Evolutionary conservation across 92 coral and sea anemone genomes (phyloP), one percentile per base, ranked within the genome.

Genomic region (Epizoanthus rinbou): DNA sequence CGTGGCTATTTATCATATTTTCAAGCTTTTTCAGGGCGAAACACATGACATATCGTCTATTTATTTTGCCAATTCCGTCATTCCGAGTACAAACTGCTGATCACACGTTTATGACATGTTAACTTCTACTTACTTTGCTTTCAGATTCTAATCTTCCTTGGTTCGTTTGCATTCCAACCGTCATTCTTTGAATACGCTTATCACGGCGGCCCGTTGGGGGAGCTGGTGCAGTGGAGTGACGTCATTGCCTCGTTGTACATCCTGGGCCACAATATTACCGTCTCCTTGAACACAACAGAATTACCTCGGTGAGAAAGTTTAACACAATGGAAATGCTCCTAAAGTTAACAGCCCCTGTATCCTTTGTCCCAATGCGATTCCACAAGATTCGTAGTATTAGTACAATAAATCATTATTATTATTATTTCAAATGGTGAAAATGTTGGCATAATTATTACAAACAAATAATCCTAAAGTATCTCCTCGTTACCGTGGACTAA

Each of bases 141-240:
- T 16, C 64, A 95, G 98, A 86, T 93, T 60, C 74, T 95, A 23
- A 33, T 95, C 39, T 91, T 91, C 67, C 84, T 93, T 69, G 98
- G 98, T 10, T 78, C 97, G 17, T 91, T 90, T 68, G 92, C 91
- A 6, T 28, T 13, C 58, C 86, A 85, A 64, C 97, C 98, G 1
- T 6, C 4, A 4, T 87, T 94, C 80, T 87, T 95, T 53, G 31
- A 80, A 11, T 17, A 14, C 8, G 97, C 97, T 0, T 89, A 43
- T 57, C 53, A 24, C 8, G 98, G 98, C 31, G 98, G 95, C 0
- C 97, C 98, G 5, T 75, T 95, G 73, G 98, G 98, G 3, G 98
- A 95, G 80, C 71, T 95, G 84, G 92, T 95, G 1, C 98, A 95
- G 73, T 95, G 98, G 98, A 93, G 91, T 79, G 98, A 95, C 68